A percentile compares a stretch with the other conserved stretches of the same genome.
phyloP scores from a whole-genome alignment of 1,140 invertebrate species.

The Ips typographus region DNA sequence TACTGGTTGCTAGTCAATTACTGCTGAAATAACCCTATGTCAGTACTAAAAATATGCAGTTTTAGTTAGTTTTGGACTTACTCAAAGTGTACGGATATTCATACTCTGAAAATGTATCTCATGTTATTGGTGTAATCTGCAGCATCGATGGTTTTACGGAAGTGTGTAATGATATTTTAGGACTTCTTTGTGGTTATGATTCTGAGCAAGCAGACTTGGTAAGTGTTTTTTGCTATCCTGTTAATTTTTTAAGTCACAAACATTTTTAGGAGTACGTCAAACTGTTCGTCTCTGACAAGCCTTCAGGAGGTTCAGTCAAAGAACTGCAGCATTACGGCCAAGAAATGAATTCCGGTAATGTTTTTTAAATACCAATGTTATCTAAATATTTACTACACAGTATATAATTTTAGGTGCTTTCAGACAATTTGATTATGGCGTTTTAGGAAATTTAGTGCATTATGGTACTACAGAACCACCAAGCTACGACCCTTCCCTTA shows the following conservation, averaged over 20 bases:
- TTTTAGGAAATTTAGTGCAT: constrained; percentile 53
- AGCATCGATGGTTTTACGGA: constrained; percentile 15
- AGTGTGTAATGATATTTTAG: constrained; percentile 12
- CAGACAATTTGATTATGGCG: constrained; percentile 58
- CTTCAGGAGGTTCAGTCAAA: constrained; percentile 29
- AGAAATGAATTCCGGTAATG: constrained; percentile 19
- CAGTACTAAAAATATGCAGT: too few species aligned
- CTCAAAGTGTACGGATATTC: background rate
- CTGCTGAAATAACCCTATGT: too few species aligned
- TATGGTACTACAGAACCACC: constrained; percentile 59
- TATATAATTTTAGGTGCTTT: constrained; percentile 7
- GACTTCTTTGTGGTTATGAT: constrained; percentile 20
- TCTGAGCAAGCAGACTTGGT: constrained; percentile 7
- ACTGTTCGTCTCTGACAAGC: constrained; percentile 16
- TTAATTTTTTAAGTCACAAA: background rate
- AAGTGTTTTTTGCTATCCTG: constrained; percentile 4
- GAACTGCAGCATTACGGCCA: constrained; percentile 30
- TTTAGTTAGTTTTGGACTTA: background rate
- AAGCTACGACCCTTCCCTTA: constrained; percentile 61
- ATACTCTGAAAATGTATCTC: background rate
- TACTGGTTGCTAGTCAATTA: too few species aligned
- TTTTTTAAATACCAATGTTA: constrained; percentile 10
- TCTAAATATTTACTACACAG: background rate
- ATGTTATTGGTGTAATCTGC: background rate
- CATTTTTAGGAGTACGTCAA: constrained; percentile 10